A percentile compares a stretch with the other conserved stretches of the same genome.
phyloP scores from a whole-genome alignment of 2,888 invertebrate genomes.

The Tolmerus cingulatus region DNA sequence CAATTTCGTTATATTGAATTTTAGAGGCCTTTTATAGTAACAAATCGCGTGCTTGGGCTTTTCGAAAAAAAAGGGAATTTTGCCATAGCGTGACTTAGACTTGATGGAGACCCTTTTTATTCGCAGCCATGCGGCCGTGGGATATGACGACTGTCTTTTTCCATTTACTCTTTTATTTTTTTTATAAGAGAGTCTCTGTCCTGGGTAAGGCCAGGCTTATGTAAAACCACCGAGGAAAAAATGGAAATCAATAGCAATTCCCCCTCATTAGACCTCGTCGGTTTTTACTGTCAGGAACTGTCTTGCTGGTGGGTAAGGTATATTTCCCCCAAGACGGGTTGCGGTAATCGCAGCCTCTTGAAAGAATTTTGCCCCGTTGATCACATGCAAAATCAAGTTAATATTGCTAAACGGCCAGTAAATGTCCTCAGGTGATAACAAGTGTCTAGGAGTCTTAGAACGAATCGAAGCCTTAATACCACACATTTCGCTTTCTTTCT shows the following conservation, averaged over 20 bases:
- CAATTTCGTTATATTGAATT: conserved; percentile 35
- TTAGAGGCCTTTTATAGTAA: conserved; percentile 2
- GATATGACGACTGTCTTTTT: conserved; percentile 30
- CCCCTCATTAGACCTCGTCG: background rate
- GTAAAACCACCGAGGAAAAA: background rate
- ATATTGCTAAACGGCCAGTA: background rate
- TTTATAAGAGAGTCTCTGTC: background rate
- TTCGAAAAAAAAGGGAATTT: background rate
- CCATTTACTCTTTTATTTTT: background rate
- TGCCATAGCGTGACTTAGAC: conserved; percentile 29
- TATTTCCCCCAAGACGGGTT: background rate
- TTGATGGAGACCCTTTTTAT: background rate
- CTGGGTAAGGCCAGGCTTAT: background rate
- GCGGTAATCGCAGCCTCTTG: background rate
- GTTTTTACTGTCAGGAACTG: background rate
- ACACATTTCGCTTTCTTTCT: background rate
- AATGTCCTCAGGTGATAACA: background rate
- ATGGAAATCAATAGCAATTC: background rate
- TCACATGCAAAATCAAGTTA: background rate
- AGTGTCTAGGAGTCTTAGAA: background rate
- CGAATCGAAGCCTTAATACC: background rate
- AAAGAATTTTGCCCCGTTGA: background rate
- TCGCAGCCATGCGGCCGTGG: background rate
- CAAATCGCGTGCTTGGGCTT: conserved; percentile 3
- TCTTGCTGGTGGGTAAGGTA: background rate